phyloP scores from a whole-genome alignment of 2,113 vertebrate species.

The Corythaixoides concolor region DNA sequence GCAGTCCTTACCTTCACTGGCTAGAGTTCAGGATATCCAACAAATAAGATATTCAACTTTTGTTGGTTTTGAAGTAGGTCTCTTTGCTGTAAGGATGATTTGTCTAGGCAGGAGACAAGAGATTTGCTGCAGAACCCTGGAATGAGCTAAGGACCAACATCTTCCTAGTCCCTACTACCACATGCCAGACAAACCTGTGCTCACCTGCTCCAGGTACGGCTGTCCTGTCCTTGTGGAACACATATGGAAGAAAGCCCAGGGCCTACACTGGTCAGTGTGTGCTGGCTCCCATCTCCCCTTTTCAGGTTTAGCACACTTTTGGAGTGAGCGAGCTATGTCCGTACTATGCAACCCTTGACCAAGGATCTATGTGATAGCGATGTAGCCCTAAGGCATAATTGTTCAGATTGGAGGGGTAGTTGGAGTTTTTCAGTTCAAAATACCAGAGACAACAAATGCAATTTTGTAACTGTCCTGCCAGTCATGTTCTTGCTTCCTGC shows the following conservation, averaged over 20 bases:
- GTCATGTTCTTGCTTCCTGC: neutral
- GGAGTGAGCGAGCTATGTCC: neutral
- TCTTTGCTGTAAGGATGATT: neutral
- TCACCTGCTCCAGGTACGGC: neutral
- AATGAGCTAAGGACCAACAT: neutral
- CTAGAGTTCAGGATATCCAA: neutral
- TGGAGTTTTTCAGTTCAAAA: neutral
- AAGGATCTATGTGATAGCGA: neutral
- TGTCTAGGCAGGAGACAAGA: neutral
- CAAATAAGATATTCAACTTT: neutral
- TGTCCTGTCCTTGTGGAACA: neutral
- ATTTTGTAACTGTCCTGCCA: neutral
- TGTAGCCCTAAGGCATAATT: neutral
- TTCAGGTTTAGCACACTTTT: neutral
- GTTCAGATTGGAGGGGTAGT: neutral
- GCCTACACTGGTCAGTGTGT: neutral
- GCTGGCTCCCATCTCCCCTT: neutral
- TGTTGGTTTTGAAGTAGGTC: neutral
- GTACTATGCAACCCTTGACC: neutral
- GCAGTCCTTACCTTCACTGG: neutral
- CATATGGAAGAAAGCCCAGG: neutral
- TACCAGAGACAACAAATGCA: neutral
- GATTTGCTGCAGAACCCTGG: neutral
- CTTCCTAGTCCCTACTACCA: neutral
- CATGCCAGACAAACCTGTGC: neutral